A percentile compares a stretch with the other conserved stretches of the same genome.
Evolutionary conservation across 2,113 vertebrate genomes (phyloP).

Genomic region (Phylloscopus trochilus): DNA sequence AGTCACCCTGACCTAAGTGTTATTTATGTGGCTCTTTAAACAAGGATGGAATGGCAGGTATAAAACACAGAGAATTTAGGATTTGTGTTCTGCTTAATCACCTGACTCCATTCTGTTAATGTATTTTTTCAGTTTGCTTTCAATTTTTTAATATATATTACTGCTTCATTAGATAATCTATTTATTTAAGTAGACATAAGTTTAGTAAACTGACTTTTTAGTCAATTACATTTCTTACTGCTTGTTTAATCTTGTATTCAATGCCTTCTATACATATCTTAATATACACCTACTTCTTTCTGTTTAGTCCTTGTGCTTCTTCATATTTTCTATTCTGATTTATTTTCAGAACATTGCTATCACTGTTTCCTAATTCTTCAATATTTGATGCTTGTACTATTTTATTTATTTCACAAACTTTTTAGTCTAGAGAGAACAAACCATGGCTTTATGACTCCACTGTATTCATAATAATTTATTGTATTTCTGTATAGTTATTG

Average conservation of each 20-base stretch:
- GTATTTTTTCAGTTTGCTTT: background rate
- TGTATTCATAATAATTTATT: background rate
- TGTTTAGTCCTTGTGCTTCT: background rate
- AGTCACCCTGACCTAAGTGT: background rate
- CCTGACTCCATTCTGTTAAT: background rate
- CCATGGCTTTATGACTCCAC: background rate
- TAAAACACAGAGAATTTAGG: background rate
- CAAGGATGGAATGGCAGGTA: background rate
- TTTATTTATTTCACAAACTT: background rate
- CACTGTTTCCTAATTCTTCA: background rate
- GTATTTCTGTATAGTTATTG: background rate
- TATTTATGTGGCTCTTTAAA: conserved; percentile 20
- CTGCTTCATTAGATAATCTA: background rate
- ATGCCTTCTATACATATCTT: background rate
- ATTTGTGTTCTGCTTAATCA: background rate
- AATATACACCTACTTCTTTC: background rate
- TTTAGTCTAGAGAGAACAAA: background rate
- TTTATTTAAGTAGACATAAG: background rate
- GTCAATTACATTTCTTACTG: background rate
- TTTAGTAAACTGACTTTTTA: background rate
- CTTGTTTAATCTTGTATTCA: background rate
- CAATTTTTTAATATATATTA: background rate
- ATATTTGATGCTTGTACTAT: background rate
- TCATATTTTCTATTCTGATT: background rate
- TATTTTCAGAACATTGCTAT: background rate